phyloP scores from a whole-genome alignment of 2,113 vertebrate genomes.

The Notothenia rossii region DNA sequence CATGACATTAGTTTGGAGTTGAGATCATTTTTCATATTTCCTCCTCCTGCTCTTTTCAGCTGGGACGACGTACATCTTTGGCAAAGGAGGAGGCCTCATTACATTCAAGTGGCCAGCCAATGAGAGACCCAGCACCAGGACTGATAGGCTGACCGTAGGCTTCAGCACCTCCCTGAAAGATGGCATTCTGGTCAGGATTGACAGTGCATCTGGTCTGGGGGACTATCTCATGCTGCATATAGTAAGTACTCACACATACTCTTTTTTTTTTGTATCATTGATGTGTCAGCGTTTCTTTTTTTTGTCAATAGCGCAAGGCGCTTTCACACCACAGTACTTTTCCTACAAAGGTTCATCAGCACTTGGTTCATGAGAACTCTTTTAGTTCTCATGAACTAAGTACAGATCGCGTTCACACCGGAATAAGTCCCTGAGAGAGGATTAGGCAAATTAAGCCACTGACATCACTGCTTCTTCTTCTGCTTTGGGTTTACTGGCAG shows the following conservation, averaged over 20 bases:
- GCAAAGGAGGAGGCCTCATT: conserved; percentile 96
- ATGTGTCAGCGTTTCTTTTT: neutral
- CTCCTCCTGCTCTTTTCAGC: conserved; percentile 78
- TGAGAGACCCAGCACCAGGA: conserved; percentile 95
- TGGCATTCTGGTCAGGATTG: conserved; percentile 94
- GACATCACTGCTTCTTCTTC: no score
- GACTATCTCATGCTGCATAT: conserved; percentile 99
- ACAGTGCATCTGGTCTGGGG: conserved; percentile 95
- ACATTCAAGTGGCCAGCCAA: conserved; percentile 96
- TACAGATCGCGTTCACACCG: no score
- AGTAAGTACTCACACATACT: conserved; percentile 85
- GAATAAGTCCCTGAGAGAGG: no score
- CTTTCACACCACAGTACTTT: no score
- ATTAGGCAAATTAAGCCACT: no score
- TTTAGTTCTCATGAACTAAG: no score
- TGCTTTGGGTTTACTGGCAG: no score
- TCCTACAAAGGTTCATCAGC: no score
- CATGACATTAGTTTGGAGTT: neutral
- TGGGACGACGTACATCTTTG: conserved; percentile 97
- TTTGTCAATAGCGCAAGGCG: neutral
- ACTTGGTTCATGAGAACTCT: no score
- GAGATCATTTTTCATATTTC: neutral
- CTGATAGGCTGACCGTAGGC: conserved; percentile 92
- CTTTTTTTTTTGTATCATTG: neutral
- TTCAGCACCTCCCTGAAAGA: conserved; percentile 92